phyloP scores from a whole-genome alignment of 2,888 invertebrate species.

The Drosophila incognita region DNA sequence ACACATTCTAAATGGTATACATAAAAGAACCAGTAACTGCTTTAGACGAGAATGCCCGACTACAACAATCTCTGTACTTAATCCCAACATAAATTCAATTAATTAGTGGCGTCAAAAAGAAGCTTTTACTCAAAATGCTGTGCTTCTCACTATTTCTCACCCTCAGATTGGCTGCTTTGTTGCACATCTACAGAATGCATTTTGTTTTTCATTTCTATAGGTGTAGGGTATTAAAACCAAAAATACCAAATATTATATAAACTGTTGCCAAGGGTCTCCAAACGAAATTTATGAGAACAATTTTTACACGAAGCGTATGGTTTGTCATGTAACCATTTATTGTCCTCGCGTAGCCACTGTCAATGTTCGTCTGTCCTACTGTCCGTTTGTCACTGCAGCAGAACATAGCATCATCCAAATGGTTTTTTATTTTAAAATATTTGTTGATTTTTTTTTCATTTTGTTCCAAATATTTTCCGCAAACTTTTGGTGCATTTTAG shows the following conservation, averaged over 20 bases:
- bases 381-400: constrained; percentile 12
- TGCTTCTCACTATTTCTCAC: background rate
- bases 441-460: background rate
- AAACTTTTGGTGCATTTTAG: constrained; percentile 54
- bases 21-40: background rate
- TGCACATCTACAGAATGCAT: background rate
- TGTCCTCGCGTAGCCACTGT: constrained; percentile 54
- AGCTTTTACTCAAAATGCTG: background rate
- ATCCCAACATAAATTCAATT: background rate
- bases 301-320: constrained; percentile 75
- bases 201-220: background rate
- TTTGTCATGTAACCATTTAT: constrained; percentile 77
- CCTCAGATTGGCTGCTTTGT: background rate
- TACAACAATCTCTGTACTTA: background rate
- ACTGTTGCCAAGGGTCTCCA: constrained; percentile 54
- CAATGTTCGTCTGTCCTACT: constrained; percentile 12
- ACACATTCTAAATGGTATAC: constrained; percentile 6
- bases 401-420: constrained; percentile 19
- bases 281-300: constrained; percentile 72
- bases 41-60: background rate
- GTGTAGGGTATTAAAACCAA: background rate
- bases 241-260: constrained; percentile 15
- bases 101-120: background rate
- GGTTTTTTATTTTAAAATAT: constrained; percentile 61
- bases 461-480: constrained; percentile 53